Evolutionary conservation across 2,113 vertebrate species (phyloP).

Genomic region (Pterocles orientalis): DNA sequence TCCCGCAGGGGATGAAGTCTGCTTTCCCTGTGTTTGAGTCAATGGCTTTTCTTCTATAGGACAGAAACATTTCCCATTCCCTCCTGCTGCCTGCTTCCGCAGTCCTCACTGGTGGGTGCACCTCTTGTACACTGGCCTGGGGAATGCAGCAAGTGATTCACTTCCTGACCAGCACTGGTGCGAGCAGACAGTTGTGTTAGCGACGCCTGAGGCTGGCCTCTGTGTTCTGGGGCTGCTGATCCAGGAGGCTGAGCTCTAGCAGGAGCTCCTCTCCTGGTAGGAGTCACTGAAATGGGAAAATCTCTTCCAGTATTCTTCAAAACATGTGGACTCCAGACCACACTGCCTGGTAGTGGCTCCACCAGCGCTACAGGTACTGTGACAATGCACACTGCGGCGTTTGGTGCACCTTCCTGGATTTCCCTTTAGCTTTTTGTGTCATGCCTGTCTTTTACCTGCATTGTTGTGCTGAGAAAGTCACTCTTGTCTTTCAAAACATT

Average conservation of each 20-base stretch:
- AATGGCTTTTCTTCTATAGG: not conserved
- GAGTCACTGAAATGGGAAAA: not conserved
- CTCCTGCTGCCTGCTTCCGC: not conserved
- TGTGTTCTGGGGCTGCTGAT: not conserved
- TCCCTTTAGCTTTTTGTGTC: not conserved
- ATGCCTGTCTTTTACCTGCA: not conserved
- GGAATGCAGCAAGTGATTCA: not conserved
- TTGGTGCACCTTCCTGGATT: not conserved
- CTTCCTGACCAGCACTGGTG: not conserved
- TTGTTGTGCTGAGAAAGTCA: not conserved
- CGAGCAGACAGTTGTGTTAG: not conserved
- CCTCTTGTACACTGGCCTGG: not conserved
- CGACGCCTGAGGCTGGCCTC: not conserved
- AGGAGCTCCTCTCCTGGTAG: not conserved
- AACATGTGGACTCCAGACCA: not conserved
- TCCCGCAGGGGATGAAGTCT: not conserved
- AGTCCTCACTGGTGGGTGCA: not conserved
- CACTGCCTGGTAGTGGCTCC: not conserved
- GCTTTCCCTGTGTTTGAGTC: not conserved
- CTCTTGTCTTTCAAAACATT: not conserved
- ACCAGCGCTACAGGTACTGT: not conserved
- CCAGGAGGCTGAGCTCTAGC: not conserved
- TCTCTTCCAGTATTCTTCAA: not conserved
- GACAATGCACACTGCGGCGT: not conserved
- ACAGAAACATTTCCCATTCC: not conserved